Conservation (phyloP, 37 sponge, comb jelly and placozoan species). For the Beroe forskalii region DNA sequence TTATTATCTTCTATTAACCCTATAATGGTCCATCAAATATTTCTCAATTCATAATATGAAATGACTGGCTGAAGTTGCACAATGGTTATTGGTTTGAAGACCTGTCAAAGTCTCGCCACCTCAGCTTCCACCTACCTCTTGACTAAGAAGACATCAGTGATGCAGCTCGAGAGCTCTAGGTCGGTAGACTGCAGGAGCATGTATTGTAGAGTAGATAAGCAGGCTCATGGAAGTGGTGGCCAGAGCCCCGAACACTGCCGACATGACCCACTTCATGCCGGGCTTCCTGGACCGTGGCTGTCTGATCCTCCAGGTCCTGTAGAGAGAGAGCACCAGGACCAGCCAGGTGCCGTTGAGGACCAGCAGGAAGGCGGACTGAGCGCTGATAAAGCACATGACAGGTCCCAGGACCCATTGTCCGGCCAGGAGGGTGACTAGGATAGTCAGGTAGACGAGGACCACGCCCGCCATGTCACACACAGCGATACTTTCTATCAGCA, state of each 20-base stretch:
- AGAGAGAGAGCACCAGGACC: not conserved
- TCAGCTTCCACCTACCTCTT: too few relatives aligned
- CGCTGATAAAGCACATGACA: not conserved
- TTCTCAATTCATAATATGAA: too few relatives aligned
- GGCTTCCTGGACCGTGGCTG: not conserved
- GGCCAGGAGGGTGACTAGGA: not conserved
- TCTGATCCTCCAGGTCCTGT: not conserved
- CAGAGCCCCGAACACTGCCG: not conserved
- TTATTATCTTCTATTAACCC: too few relatives aligned
- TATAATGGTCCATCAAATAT: too few relatives aligned
- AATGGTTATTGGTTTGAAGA: too few relatives aligned
- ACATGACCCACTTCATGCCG: not conserved
- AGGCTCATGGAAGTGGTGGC: not conserved
- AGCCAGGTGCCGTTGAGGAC: constrained; percentile 48
- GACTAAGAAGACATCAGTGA: not conserved
- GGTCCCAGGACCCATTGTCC: constrained; percentile 22
- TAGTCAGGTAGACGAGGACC: constrained; percentile 11
- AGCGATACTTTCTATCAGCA: constrained; percentile 4
- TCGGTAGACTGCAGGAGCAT: not conserved
- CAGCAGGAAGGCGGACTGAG: not conserved
- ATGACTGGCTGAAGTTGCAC: too few relatives aligned
- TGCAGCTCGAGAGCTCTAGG: not conserved
- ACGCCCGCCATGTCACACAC: not conserved
- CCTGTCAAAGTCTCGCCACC: too few relatives aligned
- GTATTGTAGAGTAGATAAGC: not conserved